Conservation (phyloP, 2,113 vertebrate genomes). For the Emydocephalus ijimae region DNA sequence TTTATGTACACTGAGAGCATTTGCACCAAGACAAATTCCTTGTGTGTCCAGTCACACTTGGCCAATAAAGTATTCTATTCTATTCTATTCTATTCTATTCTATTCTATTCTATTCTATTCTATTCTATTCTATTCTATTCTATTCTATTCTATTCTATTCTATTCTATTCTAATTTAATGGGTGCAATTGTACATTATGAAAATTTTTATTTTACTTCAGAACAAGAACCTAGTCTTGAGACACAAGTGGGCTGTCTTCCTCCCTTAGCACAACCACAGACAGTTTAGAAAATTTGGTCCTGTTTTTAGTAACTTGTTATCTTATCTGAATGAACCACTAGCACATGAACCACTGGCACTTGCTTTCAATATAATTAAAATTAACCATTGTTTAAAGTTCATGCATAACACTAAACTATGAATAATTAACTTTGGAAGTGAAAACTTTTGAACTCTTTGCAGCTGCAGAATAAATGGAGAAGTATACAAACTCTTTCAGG, state of each 20-base stretch:
- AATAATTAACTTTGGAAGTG: neutral
- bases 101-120: no score
- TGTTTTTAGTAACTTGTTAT: neutral
- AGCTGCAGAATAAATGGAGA: neutral
- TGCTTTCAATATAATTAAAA: neutral
- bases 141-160: no score
- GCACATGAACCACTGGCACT: neutral
- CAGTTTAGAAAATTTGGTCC: neutral
- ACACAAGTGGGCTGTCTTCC: neutral
- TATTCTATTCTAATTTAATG: no score
- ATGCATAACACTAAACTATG: neutral
- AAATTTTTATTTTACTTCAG: neutral
- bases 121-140: no score
- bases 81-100: no score
- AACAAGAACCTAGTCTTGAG: neutral
- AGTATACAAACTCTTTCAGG: neutral
- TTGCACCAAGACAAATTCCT: no score
- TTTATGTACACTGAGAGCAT: no score
- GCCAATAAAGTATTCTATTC: no score
- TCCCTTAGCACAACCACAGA: neutral
- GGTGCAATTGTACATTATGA: neutral
- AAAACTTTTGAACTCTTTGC: neutral
- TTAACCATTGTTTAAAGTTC: neutral
- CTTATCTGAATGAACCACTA: neutral
- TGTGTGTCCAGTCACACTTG: no score